A percentile compares a stretch with the other conserved stretches of the same genome.
These are phyloP conservation scores for Lepidochrysops patricia DNA, from an alignment of 2,888 invertebrate species.

Conservation along the genomic window DNA sequence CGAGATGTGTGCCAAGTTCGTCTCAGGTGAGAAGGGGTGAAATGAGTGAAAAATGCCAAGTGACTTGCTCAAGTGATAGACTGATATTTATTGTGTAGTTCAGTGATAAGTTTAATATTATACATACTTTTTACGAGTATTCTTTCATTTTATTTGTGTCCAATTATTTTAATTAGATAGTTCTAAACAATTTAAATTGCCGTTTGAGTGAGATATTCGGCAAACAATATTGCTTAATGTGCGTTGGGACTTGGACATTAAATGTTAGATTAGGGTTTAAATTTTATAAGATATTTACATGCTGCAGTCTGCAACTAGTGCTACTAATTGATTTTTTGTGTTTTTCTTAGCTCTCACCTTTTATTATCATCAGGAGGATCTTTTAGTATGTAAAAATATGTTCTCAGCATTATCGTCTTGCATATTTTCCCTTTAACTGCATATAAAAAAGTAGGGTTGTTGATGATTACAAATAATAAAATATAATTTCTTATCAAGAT, in stretches of 20 bases:
- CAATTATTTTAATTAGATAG: neutral
- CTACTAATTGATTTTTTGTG: too few species aligned
- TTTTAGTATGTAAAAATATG: too few species aligned
- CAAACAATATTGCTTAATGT: too few species aligned
- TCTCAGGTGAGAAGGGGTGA: slow-evolving; percentile 51
- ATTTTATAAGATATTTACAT: too few species aligned
- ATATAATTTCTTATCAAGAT: neutral
- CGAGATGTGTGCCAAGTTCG: slow-evolving; percentile 51
- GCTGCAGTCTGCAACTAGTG: too few species aligned
- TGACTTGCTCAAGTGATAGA: slow-evolving; percentile 19
- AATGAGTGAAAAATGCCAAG: slow-evolving; percentile 18
- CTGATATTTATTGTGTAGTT: slow-evolving; percentile 13
- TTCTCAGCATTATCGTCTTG: too few species aligned
- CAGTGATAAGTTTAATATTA: neutral
- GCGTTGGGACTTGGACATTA: neutral
- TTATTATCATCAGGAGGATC: too few species aligned
- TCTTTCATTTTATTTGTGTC: neutral
- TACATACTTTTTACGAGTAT: neutral
- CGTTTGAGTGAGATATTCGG: too few species aligned
- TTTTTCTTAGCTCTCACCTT: too few species aligned
- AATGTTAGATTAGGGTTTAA: too few species aligned
- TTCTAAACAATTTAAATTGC: neutral
- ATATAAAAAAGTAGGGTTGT: neutral
- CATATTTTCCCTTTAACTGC: neutral
- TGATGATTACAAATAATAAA: neutral